Percentiles rank a stretch among this genome's conserved stretches.
Evolutionary conservation across 2,888 invertebrate genomes (phyloP).

Genomic region (Colletes collaris): DNA sequence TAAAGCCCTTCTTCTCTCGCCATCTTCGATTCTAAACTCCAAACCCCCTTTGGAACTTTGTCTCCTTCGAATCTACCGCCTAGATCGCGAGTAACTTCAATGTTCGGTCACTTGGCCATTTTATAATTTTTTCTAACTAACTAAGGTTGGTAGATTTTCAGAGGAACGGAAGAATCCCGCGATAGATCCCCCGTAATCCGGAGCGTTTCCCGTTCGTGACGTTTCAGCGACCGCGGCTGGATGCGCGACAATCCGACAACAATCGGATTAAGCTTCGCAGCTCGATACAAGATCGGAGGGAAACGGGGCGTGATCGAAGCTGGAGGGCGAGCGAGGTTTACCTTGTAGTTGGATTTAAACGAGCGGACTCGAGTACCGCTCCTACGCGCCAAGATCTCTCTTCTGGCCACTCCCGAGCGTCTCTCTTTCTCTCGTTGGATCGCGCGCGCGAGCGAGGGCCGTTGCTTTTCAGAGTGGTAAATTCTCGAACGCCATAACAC

Average conservation of each 20-base stretch:
- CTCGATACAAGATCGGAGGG: constrained; percentile 36
- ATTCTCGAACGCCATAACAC: constrained; percentile 70
- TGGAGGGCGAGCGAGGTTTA: constrained; percentile 42
- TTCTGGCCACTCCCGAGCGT: constrained; percentile 36
- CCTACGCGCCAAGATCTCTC: constrained; percentile 54
- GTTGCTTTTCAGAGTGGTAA: constrained; percentile 68
- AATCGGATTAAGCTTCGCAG: constrained; percentile 54
- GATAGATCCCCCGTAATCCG: constrained; percentile 23
- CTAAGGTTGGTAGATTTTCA: too few relatives aligned
- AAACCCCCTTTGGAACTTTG: constrained; percentile 3
- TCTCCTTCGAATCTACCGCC: background rate
- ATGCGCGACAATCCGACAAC: constrained; percentile 44
- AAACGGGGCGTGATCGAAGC: constrained; percentile 6
- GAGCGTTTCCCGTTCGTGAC: constrained; percentile 4
- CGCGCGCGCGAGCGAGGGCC: background rate
- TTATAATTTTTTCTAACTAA: too few relatives aligned
- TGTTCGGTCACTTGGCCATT: too few relatives aligned
- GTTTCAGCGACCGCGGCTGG: constrained; percentile 25
- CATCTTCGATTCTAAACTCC: constrained; percentile 3
- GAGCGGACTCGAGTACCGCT: constrained; percentile 52
- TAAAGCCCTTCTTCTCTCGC: constrained; percentile 1
- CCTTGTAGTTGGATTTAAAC: constrained; percentile 62
- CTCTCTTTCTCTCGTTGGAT: background rate
- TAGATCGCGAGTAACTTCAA: too few relatives aligned
- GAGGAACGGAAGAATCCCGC: too few relatives aligned